phyloP scores from a whole-genome alignment of 2,113 vertebrate genomes.

The Phasianus colchicus region DNA sequence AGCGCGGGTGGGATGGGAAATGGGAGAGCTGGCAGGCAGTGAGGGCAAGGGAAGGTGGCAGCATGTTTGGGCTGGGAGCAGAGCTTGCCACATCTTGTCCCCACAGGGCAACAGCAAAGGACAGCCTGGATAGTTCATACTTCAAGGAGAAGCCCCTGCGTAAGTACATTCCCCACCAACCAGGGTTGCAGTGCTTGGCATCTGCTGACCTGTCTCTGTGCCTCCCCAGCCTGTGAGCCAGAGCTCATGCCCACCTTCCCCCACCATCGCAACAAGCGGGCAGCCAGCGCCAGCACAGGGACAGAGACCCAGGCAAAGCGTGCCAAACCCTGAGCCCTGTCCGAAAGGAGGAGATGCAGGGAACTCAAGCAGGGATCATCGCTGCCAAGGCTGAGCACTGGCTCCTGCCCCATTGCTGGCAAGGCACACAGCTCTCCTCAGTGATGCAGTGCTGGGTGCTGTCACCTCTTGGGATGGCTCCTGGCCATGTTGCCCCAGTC shows the following conservation, averaged over 20 bases:
- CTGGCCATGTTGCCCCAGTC: neutral
- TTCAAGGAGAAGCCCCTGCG: conserved; percentile 98
- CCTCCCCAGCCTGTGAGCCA: conserved; percentile 87
- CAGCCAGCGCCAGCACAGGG: fast-evolving
- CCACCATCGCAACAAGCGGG: conserved; percentile 94
- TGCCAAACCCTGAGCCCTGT: conserved; percentile 80
- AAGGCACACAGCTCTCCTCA: neutral
- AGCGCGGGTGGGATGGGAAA: neutral
- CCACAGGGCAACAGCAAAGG: conserved; percentile 86
- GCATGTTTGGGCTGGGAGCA: neutral
- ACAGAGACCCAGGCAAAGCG: conserved; percentile 82
- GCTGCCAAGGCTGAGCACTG: neutral
- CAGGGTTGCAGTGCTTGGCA: neutral
- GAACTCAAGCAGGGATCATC: fast-evolving
- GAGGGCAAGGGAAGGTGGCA: neutral
- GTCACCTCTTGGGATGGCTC: fast-evolving
- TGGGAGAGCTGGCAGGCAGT: neutral
- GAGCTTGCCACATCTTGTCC: neutral
- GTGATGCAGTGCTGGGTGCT: fast-evolving
- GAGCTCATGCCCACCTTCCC: conserved; percentile 99
- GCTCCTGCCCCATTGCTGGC: neutral
- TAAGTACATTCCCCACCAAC: conserved; percentile 73
- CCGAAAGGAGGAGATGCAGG: fast-evolving
- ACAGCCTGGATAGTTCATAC: conserved; percentile 94
- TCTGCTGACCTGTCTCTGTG: fast-evolving